Percentiles rank a stretch among this genome's conserved stretches.
Evolutionary conservation across 2,113 vertebrate species (phyloP).

Genomic region (Montifringilla adamsi): DNA sequence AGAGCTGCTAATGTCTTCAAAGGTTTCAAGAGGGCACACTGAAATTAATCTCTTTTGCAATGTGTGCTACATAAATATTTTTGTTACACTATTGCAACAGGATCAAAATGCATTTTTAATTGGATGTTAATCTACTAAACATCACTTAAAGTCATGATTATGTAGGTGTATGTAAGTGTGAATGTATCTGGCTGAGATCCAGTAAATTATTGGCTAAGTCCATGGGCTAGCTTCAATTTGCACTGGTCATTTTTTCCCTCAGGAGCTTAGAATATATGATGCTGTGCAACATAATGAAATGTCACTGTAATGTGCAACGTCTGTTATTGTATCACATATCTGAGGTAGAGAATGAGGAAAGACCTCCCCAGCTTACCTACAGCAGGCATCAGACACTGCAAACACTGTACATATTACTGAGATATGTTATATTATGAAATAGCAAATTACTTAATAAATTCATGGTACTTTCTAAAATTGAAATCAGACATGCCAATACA

Average conservation of each 20-base stretch:
- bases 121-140: conserved; percentile 23
- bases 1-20: conserved; percentile 67
- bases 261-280: conserved; percentile 46
- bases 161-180: background rate
- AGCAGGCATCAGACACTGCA: background rate
- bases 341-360: conserved; percentile 1
- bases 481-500: background rate
- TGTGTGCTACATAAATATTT: conserved; percentile 17
- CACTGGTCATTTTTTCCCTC: conserved; percentile 46
- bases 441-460: background rate
- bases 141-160: conserved; percentile 7
- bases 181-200: background rate
- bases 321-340: conserved; percentile 11
- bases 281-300: conserved; percentile 58
- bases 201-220: conserved; percentile 1
- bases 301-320: conserved; percentile 18
- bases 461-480: background rate
- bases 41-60: conserved; percentile 37
- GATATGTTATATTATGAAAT: background rate
- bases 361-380: background rate
- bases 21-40: conserved; percentile 46
- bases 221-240: conserved; percentile 50
- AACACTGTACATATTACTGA: background rate
- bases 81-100: conserved; percentile 12
- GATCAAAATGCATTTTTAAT: conserved; percentile 58